Evolutionary conservation across 1,140 invertebrate genomes (phyloP), one percentile per base, ranked within the genome.

Genomic region (Drosophila pandora): DNA sequence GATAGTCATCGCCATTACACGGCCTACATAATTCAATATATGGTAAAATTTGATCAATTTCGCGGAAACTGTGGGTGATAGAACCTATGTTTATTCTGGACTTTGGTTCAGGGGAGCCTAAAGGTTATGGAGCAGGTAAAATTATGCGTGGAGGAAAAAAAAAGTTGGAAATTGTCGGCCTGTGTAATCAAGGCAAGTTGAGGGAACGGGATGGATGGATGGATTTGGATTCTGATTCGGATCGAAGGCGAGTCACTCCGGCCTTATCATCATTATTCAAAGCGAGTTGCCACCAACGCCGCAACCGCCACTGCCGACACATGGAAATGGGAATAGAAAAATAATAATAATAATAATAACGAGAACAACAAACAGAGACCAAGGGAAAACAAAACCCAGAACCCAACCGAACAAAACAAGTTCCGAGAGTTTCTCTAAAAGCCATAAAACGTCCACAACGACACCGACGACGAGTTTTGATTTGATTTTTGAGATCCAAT

Each of bases 201-300:
- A 71, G 74, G 59, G 58, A 78, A 71, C 62, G 64, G 21, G 52
- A 52, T 32, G 34, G 43, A 28, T 59, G 37, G 39, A 39, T 39
- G 28, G 59, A 48, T 54, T 43, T 12, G 41, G 41, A 43, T 43
- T 43, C 41, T 10, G 43, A 25, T 21, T 50, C 45, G 43, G 61
- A 79, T 62, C 43, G 57, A n/a, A 62, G 67, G 69, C 58, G 58
- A 54, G 69, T 57, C 53, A 48, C 69, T 17, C 17, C 58, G 47
- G 59, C 67, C 82, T 87, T 88, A 87, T 88, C 82, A 88, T 87
- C 82, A 87, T 87, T 87, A 87, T 87, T 87, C 83, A 87, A 88
- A 87, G 82, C 79, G 67, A 85, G 76, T 13, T 43, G 41, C 80
- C 80, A 84, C 80, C 80, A 79, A 84, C 80, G 80, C 80, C 71